phyloP scores from a whole-genome alignment of 2,797 vertebrate genomes.

The Oreortyx pictus region DNA sequence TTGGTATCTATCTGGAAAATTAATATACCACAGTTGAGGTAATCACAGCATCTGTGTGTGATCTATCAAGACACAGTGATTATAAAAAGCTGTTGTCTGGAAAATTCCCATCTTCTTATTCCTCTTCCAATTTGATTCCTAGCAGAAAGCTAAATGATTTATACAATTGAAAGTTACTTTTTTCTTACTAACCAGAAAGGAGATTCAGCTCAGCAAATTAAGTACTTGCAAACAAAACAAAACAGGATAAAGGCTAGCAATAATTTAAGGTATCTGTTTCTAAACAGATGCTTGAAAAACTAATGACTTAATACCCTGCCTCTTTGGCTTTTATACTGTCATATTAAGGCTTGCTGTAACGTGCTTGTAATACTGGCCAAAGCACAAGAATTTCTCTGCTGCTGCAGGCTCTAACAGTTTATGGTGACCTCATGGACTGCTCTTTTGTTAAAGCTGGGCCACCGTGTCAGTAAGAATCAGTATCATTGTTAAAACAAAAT shows the following conservation, averaged over 20 bases:
- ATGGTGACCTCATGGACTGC: not conserved
- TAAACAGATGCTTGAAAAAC: not conserved
- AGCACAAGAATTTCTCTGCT: not conserved
- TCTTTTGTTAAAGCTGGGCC: not conserved
- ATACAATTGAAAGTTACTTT: not conserved
- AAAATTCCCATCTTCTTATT: conserved; percentile 46
- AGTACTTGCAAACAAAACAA: not conserved
- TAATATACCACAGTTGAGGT: conserved; percentile 18
- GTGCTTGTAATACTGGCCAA: not conserved
- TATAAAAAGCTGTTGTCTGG: conserved; percentile 21
- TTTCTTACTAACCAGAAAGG: not conserved
- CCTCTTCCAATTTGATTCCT: conserved; percentile 15
- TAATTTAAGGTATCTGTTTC: not conserved
- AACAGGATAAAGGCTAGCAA: not conserved
- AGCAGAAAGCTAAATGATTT: conserved; percentile 54
- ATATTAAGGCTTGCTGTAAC: not conserved
- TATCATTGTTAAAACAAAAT: not conserved
- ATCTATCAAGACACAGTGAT: conserved; percentile 16
- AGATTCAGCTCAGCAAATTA: conserved; percentile 10
- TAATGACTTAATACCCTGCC: not conserved
- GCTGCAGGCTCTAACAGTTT: not conserved
- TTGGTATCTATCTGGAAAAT: not conserved
- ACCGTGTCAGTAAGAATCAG: not conserved
- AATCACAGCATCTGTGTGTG: conserved; percentile 35
- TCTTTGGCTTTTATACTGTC: not conserved